Evolutionary conservation across 23 tunicate genomes (phyloP).

Genomic region (Oikopleura vanhoeffeni): DNA sequence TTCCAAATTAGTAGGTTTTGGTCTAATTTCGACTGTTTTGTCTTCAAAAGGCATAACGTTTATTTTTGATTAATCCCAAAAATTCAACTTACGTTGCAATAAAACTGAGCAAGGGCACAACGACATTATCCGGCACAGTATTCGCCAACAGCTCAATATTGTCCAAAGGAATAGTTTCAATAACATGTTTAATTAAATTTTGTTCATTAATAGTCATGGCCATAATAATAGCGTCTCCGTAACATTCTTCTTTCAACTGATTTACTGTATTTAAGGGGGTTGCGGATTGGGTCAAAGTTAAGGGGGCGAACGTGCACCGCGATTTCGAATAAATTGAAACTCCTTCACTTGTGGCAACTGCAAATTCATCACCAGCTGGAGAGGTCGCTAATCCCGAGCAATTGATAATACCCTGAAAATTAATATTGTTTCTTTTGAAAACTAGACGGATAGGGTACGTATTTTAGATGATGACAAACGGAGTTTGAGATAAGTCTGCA

Average conservation of each 20-base stretch:
- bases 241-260: not conserved
- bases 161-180: not conserved
- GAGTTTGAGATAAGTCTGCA: no score
- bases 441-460: no score
- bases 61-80: not conserved
- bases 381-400: not conserved
- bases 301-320: not conserved
- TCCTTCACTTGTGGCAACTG: not conserved
- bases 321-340: not conserved
- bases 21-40: no score
- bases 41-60: no score
- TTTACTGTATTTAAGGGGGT: not conserved
- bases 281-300: not conserved
- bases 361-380: slow-evolving; percentile 1
- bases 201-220: not conserved
- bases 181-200: not conserved
- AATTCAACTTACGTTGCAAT: slow-evolving; percentile 4
- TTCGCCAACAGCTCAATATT: not conserved
- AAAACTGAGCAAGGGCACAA: not conserved
- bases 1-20: no score
- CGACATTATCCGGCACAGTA: not conserved
- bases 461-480: no score
- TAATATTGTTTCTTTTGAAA: no score
- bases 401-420: not conserved
- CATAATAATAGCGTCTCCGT: not conserved